phyloP scores from a whole-genome alignment of 1,140 invertebrate species.

The Pygmarrhopalites habei region DNA sequence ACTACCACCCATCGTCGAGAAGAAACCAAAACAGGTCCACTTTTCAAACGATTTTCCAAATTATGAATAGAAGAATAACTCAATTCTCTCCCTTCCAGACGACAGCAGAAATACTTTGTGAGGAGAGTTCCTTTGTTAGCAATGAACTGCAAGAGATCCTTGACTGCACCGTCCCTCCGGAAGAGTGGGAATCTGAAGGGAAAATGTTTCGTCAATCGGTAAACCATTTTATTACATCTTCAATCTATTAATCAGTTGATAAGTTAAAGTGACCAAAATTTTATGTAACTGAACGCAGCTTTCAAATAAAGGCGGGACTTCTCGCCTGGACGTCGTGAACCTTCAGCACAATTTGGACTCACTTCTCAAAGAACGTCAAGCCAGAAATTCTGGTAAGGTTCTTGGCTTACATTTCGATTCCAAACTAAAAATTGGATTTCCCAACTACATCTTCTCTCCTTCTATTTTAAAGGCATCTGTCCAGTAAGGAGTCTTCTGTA shows the following conservation, averaged over 20 bases:
- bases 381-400: slow-evolving; percentile 91
- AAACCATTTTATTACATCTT: not conserved
- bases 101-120: slow-evolving; percentile 8
- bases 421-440: too few species aligned
- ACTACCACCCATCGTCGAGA: not conserved
- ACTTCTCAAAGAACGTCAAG: slow-evolving; percentile 79
- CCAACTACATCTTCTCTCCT: too few species aligned
- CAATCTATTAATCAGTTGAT: not conserved
- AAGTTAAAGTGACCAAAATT: not conserved
- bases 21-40: not conserved
- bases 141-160: slow-evolving; percentile 80
- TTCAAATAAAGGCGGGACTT: slow-evolving; percentile 66
- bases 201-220: slow-evolving; percentile 67
- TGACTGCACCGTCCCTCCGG: slow-evolving; percentile 90
- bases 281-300: slow-evolving; percentile 8
- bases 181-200: slow-evolving; percentile 86
- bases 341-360: slow-evolving; percentile 91
- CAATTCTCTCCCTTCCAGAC: not conserved
- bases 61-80: not conserved
- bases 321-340: slow-evolving; percentile 86
- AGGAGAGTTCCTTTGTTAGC: slow-evolving; percentile 32
- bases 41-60: not conserved
- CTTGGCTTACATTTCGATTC: too few species aligned
- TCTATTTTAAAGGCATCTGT: too few species aligned
- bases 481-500: slow-evolving; percentile 88